phyloP scores from a whole-genome alignment of 2,113 vertebrate species.

The Pandion haliaetus region DNA sequence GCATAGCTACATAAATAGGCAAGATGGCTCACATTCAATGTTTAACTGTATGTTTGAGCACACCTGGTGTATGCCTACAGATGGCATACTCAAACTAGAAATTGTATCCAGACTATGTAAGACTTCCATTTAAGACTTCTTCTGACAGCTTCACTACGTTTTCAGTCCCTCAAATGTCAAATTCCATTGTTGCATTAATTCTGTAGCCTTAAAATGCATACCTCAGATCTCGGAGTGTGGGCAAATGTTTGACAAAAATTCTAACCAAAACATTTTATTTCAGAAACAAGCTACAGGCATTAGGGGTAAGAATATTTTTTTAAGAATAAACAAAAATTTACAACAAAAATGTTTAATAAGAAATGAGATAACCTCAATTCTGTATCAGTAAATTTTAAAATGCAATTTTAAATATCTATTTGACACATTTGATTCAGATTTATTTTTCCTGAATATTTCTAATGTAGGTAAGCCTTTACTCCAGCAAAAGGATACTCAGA shows the following conservation, averaged over 20 bases:
- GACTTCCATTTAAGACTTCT: not conserved
- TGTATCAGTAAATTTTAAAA: not conserved
- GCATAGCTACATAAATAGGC: not conserved
- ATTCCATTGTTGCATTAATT: not conserved
- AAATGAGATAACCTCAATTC: not conserved
- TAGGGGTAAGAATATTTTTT: not conserved
- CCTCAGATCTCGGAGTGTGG: not conserved
- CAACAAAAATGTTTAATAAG: not conserved
- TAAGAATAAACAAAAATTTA: not conserved
- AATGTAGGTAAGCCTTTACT: not conserved
- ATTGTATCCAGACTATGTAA: not conserved
- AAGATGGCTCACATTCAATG: not conserved
- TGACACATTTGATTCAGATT: not conserved
- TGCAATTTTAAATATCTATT: not conserved
- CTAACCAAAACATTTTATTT: not conserved
- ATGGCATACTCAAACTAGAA: not conserved
- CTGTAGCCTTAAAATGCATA: not conserved
- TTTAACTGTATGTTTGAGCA: not conserved
- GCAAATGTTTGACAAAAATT: not conserved
- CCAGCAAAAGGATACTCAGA: not conserved
- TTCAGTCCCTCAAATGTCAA: not conserved
- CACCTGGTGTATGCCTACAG: not conserved
- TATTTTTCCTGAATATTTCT: not conserved
- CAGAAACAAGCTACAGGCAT: not conserved
- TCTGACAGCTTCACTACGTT: not conserved